Evolutionary conservation across 2,113 vertebrate species (phyloP).

Genomic region (Ictidomys tridecemlineatus): DNA sequence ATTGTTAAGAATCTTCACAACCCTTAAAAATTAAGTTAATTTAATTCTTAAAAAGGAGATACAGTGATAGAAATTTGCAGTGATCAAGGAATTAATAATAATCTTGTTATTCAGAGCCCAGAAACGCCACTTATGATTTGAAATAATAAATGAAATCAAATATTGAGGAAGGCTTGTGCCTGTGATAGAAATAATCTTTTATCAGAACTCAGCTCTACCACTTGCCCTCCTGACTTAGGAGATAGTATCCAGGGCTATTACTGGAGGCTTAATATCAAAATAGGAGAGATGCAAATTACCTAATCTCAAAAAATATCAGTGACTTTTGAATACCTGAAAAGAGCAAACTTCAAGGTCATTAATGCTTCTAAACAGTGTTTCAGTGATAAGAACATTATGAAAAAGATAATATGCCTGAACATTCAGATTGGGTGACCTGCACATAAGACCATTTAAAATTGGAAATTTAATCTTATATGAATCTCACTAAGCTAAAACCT

Average conservation of each 20-base stretch:
- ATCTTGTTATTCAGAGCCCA: neutral
- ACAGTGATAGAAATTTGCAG: neutral
- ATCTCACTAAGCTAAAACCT: neutral
- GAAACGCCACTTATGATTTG: neutral
- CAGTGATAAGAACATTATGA: neutral
- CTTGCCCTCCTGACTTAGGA: neutral
- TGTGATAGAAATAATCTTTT: neutral
- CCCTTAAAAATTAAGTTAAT: neutral
- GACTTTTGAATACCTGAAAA: neutral
- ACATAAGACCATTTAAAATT: neutral
- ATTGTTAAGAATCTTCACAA: neutral
- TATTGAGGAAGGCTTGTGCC: neutral
- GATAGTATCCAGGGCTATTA: neutral
- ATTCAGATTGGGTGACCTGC: neutral
- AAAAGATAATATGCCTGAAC: neutral
- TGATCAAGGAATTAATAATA: constrained; percentile 6
- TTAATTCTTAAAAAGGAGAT: neutral
- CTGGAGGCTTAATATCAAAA: neutral
- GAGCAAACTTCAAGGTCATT: neutral
- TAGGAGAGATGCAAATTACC: neutral
- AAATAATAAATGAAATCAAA: neutral
- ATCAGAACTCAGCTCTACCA: neutral
- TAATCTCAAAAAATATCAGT: neutral
- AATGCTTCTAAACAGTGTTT: neutral
- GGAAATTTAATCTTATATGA: neutral